Conservation (phyloP, 2,888 invertebrate genomes). For the Lamellibrachia columna region DNA sequence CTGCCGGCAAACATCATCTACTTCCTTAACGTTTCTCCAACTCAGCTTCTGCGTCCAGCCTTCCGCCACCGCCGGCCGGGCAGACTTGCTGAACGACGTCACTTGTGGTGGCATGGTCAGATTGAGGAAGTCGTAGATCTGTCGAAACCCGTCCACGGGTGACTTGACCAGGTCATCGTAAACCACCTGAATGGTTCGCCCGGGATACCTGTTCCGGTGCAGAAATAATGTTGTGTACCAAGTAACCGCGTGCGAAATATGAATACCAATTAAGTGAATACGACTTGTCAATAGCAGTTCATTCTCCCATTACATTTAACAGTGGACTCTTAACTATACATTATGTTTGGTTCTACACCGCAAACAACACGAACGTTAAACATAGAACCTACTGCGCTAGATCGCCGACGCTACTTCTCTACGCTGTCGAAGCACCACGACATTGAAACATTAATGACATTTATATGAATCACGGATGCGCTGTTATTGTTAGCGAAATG, state of each 20-base stretch:
- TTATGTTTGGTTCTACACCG: too few species aligned
- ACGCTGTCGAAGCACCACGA: too few species aligned
- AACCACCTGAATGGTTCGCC: constrained; percentile 27
- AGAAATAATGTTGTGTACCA: background rate
- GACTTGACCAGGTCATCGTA: constrained; percentile 31
- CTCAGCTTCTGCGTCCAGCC: background rate
- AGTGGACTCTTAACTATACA: too few species aligned
- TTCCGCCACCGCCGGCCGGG: background rate
- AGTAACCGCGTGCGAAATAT: background rate
- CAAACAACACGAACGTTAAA: too few species aligned
- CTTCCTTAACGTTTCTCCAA: background rate
- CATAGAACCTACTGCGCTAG: too few species aligned
- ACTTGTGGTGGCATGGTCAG: background rate
- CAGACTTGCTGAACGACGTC: background rate
- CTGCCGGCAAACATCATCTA: background rate
- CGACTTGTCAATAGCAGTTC: too few species aligned
- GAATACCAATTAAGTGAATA: too few species aligned
- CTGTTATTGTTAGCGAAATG: too few species aligned
- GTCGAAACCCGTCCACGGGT: background rate
- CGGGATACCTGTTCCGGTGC: constrained; percentile 25
- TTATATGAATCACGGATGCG: too few species aligned
- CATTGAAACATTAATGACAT: too few species aligned
- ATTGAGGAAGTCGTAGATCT: constrained; percentile 31
- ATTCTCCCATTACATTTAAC: too few species aligned
- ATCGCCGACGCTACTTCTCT: too few species aligned